A percentile compares a stretch with the other conserved stretches of the same genome.
Conservation (phyloP, 2,888 invertebrate species). For the Mimachlamys varia region DNA sequence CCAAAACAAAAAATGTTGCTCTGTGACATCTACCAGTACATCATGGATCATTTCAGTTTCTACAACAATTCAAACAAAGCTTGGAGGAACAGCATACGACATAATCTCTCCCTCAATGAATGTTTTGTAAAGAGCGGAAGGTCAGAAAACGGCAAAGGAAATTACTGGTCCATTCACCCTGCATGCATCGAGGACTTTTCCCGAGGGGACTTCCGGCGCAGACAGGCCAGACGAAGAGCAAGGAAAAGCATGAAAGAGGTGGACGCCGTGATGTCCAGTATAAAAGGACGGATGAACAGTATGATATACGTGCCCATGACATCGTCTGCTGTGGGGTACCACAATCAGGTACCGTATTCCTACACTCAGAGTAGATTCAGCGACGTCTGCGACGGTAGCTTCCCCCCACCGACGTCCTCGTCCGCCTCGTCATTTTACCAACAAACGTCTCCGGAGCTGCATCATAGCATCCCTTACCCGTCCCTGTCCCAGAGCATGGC, state of each 20-base stretch:
- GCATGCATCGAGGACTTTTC: constrained; percentile 98
- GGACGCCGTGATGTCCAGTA: background rate
- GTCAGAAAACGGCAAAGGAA: constrained; percentile 92
- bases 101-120: constrained; percentile 78
- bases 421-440: background rate
- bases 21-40: constrained; percentile 79
- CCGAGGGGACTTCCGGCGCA: constrained; percentile 96
- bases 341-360: constrained; percentile 34
- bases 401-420: background rate
- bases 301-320: constrained; percentile 68
- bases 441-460: background rate
- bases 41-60: constrained; percentile 76
- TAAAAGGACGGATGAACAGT: constrained; percentile 50
- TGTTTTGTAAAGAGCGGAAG: constrained; percentile 78
- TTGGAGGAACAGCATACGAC: constrained; percentile 79
- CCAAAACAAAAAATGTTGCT: constrained; percentile 75
- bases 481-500: background rate
- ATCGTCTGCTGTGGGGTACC: constrained; percentile 61
- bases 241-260: constrained; percentile 61
- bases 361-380: background rate
- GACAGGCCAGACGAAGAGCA: constrained; percentile 96
- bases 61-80: constrained; percentile 76
- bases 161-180: constrained; percentile 99
- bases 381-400: background rate
- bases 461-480: background rate